phyloP scores from a whole-genome alignment of 2,113 vertebrate species.

The Megaptera novaeangliae region DNA sequence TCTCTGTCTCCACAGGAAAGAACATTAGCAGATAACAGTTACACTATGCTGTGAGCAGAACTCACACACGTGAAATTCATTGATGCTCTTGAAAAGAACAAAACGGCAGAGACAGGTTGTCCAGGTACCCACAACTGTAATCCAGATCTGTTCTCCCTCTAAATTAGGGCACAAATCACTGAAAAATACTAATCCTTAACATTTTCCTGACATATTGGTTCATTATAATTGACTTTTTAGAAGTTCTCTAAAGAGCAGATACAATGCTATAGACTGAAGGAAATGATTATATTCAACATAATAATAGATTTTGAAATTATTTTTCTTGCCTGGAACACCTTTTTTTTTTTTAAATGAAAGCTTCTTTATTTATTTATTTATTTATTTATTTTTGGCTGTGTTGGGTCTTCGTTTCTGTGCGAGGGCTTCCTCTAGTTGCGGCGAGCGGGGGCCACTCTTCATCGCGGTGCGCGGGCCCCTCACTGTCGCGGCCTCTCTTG shows the following conservation, averaged over 20 bases:
- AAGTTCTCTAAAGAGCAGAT: neutral
- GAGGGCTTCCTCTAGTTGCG: too few relatives aligned
- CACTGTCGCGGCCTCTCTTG: too few relatives aligned
- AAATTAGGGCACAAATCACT: neutral
- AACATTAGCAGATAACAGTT: neutral
- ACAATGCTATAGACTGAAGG: neutral
- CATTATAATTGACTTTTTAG: neutral
- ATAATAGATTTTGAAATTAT: slow-evolving; percentile 6
- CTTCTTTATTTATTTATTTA: too few relatives aligned
- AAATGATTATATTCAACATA: neutral
- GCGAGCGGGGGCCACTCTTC: too few relatives aligned
- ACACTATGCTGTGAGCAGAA: neutral
- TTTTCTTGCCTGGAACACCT: slow-evolving; percentile 4
- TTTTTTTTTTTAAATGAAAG: neutral
- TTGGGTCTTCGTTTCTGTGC: too few relatives aligned
- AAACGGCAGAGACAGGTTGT: neutral
- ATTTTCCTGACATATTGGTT: neutral
- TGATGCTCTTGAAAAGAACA: neutral
- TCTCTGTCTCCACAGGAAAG: neutral
- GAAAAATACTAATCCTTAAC: neutral
- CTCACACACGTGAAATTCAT: neutral
- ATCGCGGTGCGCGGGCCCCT: too few relatives aligned
- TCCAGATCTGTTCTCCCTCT: neutral
- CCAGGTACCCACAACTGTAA: neutral
- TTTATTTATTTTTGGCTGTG: too few relatives aligned